Percentiles rank a stretch among this genome's conserved stretches.
These are phyloP conservation scores for Holacanthella duospinosa DNA, from an alignment of 2,888 invertebrate species.

Conservation along the genomic window DNA sequence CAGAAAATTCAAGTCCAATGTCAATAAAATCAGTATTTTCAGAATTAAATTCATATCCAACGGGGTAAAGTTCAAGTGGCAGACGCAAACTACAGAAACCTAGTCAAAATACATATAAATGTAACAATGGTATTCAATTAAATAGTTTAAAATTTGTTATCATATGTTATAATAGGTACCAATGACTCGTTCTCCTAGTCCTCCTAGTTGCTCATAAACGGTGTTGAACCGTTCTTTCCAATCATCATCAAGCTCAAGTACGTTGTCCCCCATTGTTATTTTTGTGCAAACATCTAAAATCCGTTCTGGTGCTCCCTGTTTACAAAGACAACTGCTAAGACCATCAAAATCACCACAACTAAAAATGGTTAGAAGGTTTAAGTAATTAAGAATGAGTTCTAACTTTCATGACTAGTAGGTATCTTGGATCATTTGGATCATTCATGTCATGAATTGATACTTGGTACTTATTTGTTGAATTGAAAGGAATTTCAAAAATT, in stretches of 20 bases:
- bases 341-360: not conserved
- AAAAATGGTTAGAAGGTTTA: not conserved
- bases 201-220: slow-evolving; percentile 66
- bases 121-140: not conserved
- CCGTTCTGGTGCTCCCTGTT: slow-evolving; percentile 60
- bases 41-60: slow-evolving; percentile 50
- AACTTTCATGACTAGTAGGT: slow-evolving; percentile 75
- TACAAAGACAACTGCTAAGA: slow-evolving; percentile 2
- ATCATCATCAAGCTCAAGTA: slow-evolving; percentile 46
- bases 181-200: slow-evolving; percentile 73
- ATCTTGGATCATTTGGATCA: slow-evolving; percentile 75
- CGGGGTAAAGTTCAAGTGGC: slow-evolving; percentile 44
- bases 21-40: slow-evolving; percentile 48
- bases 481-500: slow-evolving; percentile 84
- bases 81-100: slow-evolving; percentile 44
- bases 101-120: slow-evolving; percentile 35
- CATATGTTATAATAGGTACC: slow-evolving; percentile 38
- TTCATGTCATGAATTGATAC: slow-evolving; percentile 83
- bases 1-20: slow-evolving; percentile 51
- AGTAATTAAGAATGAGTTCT: not conserved
- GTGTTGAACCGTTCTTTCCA: slow-evolving; percentile 51
- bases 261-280: slow-evolving; percentile 48
- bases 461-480: slow-evolving; percentile 90
- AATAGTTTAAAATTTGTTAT: not conserved
- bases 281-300: slow-evolving; percentile 55